Evolutionary conservation across 2,888 invertebrate genomes (phyloP), one percentile per base, ranked within the genome.

Genomic region (Brachyptera putata): DNA sequence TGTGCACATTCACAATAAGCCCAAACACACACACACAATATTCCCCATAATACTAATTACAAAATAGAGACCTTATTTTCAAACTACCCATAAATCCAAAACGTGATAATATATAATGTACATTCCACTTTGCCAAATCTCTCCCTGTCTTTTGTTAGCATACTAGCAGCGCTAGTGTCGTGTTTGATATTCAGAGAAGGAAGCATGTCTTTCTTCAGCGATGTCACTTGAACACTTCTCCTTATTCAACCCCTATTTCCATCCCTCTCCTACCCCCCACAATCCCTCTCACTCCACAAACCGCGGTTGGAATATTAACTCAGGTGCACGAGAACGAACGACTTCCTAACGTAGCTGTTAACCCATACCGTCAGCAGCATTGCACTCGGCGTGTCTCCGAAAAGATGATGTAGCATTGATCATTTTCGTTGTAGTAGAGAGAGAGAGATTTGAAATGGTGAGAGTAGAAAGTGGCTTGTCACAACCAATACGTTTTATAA

Each of bases 201-300:
- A 24, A 46, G 46, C 46, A 5, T 46, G 46, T 46, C 46, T 46
- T 46, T 46, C 46, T 46, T 24, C 46, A 24, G 21, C 21, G 46
- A 21, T 24, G 46, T 46, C 46, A 46, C 46, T 46, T 46, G 46
- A 46, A 46, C 46, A 46, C 46, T 46, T 46, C 46, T 21, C 46
- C 46, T 21, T 21, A 41, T 41, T 41, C 41, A 41, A 41, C 16
- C 41, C 41, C 41, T 41, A 41, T 41, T 41, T 41, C 18, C 7
- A n/a, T n/a, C n/a, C n/a, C n/a, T n/a, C n/a, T n/a, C n/a, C n/a
- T n/a, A n/a, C n/a, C 30, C 11, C 30, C 30, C 11, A n/a, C n/a
- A n/a, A n/a, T n/a, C 30, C 18, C 46, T 24, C 46, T 22, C 46
- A n/a, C 24, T 46, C 46, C 9, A 9, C 22, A 21, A 24, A 46